phyloP scores from a whole-genome alignment of 2,888 invertebrate genomes.

The Drosophila lutescens region DNA sequence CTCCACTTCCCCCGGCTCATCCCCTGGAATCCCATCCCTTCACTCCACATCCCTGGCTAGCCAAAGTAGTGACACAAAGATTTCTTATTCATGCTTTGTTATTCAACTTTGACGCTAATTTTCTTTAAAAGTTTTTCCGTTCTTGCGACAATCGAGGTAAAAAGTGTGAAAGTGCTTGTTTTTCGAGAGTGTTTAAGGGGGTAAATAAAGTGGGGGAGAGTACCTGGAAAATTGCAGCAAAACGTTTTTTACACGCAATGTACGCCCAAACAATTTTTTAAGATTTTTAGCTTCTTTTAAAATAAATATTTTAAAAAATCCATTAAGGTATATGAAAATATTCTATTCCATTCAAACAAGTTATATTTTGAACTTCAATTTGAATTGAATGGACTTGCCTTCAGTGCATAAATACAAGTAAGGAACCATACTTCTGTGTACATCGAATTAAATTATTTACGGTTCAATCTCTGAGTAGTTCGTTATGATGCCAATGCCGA shows the following conservation, averaged over 20 bases:
- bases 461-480: no score
- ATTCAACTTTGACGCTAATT: conserved; percentile 77
- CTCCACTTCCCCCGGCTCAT: conserved; percentile 13
- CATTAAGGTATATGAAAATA: no score
- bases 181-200: conserved; percentile 17
- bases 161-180: conserved; percentile 38
- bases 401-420: no score
- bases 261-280: not conserved
- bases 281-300: not conserved
- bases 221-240: conserved; percentile 33
- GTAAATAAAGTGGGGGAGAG: not conserved
- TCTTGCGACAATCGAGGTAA: conserved; percentile 43
- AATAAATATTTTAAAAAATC: no score
- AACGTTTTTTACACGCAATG: not conserved
- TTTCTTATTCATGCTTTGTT: conserved; percentile 72
- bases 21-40: conserved; percentile 17
- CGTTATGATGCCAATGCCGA: not conserved
- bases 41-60: conserved; percentile 15
- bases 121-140: conserved; percentile 58
- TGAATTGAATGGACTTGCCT: no score
- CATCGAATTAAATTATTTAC: no score
- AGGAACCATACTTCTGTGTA: no score
- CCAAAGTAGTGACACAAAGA: conserved; percentile 59
- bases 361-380: no score
- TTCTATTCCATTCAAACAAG: no score